Base-by-base conservation (phyloP, 2,888 invertebrate species). In the Tachina lurida region DNA sequence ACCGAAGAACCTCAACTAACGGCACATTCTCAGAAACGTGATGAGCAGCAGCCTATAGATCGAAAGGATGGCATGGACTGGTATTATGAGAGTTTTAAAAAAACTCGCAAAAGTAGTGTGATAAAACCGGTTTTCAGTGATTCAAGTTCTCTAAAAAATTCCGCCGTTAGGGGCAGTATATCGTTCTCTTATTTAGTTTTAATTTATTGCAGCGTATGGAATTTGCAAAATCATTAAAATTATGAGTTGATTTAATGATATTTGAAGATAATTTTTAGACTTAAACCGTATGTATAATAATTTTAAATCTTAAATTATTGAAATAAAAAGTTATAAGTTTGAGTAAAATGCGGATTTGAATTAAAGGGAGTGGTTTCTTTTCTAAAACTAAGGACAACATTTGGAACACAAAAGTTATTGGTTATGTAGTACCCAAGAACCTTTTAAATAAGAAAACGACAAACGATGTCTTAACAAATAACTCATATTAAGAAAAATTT, bases 11-110 rank as follows among this genome's bases (percentile, higher is more conserved):
- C 80, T 49, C 87, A 86, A 63, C 49, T 85, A 45, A 85, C 88
- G 13, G 87, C 89, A 0, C 87, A 90, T 84, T 90, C 91, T 43
- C 90, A 91, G 43, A 91, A 91, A 65, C 88, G 87, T n/a, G 74
- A 87, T 39, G 84, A 77, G 19, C 41, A 77, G 17, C 41, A 63
- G 86, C 43, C 87, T 84, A 2, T 78, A 22, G 75, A 87, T 49
- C 81, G 93, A 91, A 94, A 94, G 87, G 93, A 93, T 87, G 93
- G 94, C 68, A 95, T 95, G 93, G 95, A 95, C 88, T 97, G 97
- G 97, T 97, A 97, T 92, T 97, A 96, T 91, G 96, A 95, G 87
- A 97, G 97, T 91, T 97, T 97, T 90, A 91, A 91, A 54, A 91
- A 91, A 73, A 67, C 80, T 5, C 82, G 81, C 17, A 19, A 52